These are phyloP conservation scores for Arrhamphus sclerolepis DNA, from an alignment of 2,797 vertebrate species.

Conservation along the genomic window DNA sequence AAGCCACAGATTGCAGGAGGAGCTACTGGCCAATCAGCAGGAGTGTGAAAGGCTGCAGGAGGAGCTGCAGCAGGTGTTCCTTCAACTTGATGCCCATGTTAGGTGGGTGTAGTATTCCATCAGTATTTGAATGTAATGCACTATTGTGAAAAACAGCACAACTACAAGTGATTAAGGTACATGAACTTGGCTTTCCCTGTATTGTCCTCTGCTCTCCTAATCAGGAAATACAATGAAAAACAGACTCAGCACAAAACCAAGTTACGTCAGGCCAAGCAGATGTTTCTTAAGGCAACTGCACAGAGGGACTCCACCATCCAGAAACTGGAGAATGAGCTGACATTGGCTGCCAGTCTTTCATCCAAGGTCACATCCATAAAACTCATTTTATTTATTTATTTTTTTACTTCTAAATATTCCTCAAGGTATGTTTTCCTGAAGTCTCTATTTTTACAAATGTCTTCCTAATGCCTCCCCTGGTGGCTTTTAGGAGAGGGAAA, in stretches of 20 bases:
- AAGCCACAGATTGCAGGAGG: slow-evolving; percentile 81
- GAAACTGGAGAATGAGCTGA: slow-evolving; percentile 86
- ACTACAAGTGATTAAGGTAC: neutral
- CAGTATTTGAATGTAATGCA: neutral
- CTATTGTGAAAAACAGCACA: neutral
- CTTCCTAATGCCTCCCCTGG: neutral
- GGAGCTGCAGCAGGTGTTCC: slow-evolving; percentile 83
- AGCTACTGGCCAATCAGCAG: slow-evolving; percentile 80
- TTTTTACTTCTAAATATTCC: neutral
- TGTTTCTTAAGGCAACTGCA: slow-evolving; percentile 82
- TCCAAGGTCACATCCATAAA: slow-evolving; percentile 81
- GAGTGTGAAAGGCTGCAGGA: slow-evolving; percentile 86
- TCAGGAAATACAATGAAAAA: slow-evolving; percentile 89
- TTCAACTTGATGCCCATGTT: slow-evolving; percentile 85
- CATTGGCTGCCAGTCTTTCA: slow-evolving; percentile 80
- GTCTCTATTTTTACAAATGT: neutral
- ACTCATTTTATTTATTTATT: neutral
- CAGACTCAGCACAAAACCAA: slow-evolving; percentile 87
- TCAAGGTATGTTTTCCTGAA: neutral
- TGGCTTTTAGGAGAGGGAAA: slow-evolving; percentile 82
- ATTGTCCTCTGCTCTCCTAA: slow-evolving; percentile 5
- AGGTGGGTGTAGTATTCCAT: slow-evolving; percentile 76
- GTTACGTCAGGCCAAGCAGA: slow-evolving; percentile 87
- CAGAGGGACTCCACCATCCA: slow-evolving; percentile 86
- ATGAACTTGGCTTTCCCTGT: neutral